Conservation (phyloP, 2,113 vertebrate genomes). For the Lagenorhynchus albirostris region DNA sequence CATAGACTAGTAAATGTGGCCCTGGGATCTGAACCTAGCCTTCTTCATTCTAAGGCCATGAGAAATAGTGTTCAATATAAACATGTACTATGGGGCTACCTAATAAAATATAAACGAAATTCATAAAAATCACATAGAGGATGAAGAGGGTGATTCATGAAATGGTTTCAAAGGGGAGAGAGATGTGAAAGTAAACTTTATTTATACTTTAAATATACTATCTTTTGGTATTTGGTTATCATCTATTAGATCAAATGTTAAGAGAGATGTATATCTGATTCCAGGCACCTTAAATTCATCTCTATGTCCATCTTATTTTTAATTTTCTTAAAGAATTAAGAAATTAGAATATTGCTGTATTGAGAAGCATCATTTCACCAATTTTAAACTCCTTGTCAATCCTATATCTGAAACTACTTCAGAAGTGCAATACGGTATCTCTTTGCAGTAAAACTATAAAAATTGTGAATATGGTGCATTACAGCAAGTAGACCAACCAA, state of each 20-base stretch:
- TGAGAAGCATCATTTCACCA: not conserved
- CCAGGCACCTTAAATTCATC: not conserved
- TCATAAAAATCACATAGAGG: not conserved
- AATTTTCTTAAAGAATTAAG: not conserved
- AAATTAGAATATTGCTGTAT: not conserved
- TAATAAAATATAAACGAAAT: not conserved
- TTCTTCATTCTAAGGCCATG: not conserved
- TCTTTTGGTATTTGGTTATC: not conserved
- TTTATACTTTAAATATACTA: not conserved
- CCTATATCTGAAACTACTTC: not conserved
- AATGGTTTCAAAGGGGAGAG: not conserved
- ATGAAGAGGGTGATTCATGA: not conserved
- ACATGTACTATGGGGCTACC: not conserved
- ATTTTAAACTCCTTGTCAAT: not conserved
- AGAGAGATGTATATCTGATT: not conserved
- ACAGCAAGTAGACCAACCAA: constrained; percentile 45
- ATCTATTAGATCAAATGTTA: not conserved
- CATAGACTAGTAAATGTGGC: not conserved
- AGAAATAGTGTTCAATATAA: not conserved
- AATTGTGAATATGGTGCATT: not conserved
- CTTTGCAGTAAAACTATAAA: constrained; percentile 67
- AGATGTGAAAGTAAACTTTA: not conserved
- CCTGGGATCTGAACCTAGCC: not conserved
- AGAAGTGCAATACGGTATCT: constrained; percentile 33
- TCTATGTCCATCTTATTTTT: not conserved